Percentiles rank a stretch among this genome's conserved stretches.
Conservation (phyloP, 2,113 vertebrate genomes). For the Aptenodytes patagonicus region DNA sequence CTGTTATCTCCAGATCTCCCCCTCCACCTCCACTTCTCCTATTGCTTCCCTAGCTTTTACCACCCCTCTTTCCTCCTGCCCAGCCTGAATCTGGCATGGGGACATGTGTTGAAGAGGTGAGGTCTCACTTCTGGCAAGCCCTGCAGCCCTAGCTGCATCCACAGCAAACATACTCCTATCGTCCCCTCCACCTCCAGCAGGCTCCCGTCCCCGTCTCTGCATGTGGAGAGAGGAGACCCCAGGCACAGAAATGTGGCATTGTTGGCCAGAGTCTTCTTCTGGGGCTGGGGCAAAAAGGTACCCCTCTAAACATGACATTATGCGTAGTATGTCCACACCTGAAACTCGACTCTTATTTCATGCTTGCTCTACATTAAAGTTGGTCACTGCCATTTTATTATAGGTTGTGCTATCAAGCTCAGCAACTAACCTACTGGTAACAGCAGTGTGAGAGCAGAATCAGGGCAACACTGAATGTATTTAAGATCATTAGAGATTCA, state of each 20-base stretch:
- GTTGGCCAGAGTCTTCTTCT: neutral
- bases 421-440: neutral
- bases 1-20: neutral
- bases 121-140: neutral
- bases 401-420: fast-evolving
- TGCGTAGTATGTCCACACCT: fast-evolving
- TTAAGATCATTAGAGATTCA: neutral
- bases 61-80: neutral
- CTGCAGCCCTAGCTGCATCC: neutral
- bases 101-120: fast-evolving
- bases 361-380: neutral
- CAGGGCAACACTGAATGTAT: neutral
- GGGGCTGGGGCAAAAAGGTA: neutral
- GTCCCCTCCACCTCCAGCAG: neutral
- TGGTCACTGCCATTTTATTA: neutral
- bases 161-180: fast-evolving
- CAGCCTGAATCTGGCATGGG: neutral
- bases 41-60: neutral
- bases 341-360: neutral
- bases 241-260: neutral
- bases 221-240: fast-evolving
- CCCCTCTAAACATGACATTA: neutral
- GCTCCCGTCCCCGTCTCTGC: neutral
- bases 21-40: neutral
- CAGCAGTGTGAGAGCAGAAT: neutral